Conservation (phyloP, 2,888 invertebrate genomes). For the Rosalia funebris region DNA sequence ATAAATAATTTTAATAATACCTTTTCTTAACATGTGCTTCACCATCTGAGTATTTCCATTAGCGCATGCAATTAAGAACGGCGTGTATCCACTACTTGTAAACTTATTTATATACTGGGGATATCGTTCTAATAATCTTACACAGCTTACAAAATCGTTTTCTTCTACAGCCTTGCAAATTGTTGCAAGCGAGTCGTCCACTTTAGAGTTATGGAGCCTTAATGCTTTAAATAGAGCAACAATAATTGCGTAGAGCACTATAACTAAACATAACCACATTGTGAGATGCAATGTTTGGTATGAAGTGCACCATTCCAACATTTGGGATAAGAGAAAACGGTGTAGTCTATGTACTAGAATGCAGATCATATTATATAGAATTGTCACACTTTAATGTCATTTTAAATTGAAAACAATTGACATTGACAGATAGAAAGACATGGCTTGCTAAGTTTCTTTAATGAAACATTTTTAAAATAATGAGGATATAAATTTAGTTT, state of each 20-base stretch:
- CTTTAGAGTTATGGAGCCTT: neutral
- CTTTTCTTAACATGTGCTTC: constrained; percentile 50
- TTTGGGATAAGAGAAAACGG: constrained; percentile 24
- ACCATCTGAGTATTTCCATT: constrained; percentile 54
- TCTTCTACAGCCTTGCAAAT: constrained; percentile 37
- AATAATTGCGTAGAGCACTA: constrained; percentile 20
- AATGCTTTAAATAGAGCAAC: constrained; percentile 15
- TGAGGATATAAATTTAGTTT: too few relatives aligned
- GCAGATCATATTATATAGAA: neutral
- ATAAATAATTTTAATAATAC: constrained; percentile 27
- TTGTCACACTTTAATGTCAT: neutral
- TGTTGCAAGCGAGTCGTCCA: constrained; percentile 9
- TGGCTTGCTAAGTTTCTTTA: neutral
- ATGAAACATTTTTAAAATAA: too few relatives aligned
- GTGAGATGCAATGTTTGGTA: constrained; percentile 25
- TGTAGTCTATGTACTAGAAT: constrained; percentile 19
- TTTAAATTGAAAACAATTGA: neutral
- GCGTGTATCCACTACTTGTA: constrained; percentile 47
- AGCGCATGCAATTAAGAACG: constrained; percentile 53
- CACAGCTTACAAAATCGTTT: constrained; percentile 38
- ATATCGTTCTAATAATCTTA: constrained; percentile 43
- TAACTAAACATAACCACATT: constrained; percentile 31
- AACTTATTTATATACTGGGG: constrained; percentile 44
- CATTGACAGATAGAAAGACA: neutral
- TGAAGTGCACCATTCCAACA: constrained; percentile 33